Evolutionary conservation across 2,888 invertebrate species (phyloP).

Genomic region (Hoplodrina blanda): DNA sequence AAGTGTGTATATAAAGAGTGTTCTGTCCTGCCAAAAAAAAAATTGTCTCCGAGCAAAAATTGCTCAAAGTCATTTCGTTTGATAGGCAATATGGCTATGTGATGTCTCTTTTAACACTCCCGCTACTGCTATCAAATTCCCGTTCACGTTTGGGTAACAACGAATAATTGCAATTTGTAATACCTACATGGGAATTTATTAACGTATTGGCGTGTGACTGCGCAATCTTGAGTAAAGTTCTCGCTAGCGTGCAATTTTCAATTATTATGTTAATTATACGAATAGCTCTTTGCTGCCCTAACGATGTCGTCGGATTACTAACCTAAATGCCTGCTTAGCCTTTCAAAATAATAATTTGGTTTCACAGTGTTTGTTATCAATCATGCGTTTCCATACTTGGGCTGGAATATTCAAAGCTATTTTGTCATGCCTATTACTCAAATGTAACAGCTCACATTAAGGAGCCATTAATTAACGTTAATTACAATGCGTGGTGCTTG

Average conservation of each 20-base stretch:
- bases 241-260: slow-evolving; percentile 44
- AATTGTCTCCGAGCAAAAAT: too few species aligned
- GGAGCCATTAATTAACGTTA: too few species aligned
- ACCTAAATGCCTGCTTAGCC: slow-evolving; percentile 8
- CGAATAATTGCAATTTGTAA: slow-evolving; percentile 43
- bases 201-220: slow-evolving; percentile 36
- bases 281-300: slow-evolving; percentile 25
- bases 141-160: slow-evolving; percentile 6
- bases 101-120: background rate
- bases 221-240: slow-evolving; percentile 31
- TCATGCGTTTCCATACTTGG: background rate
- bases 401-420: background rate
- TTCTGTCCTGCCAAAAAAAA: too few species aligned
- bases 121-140: slow-evolving; percentile 35
- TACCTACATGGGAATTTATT: slow-evolving; percentile 36
- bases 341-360: slow-evolving; percentile 1
- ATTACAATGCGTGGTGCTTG: too few species aligned
- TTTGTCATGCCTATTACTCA: too few species aligned
- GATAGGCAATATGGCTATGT: too few species aligned
- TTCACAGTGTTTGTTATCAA: background rate
- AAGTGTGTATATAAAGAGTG: too few species aligned
- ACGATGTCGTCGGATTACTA: slow-evolving; percentile 17
- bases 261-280: slow-evolving; percentile 53
- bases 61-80: too few species aligned
- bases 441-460: too few species aligned